Conservation (phyloP, 2,113 vertebrate genomes). For the Dasypus novemcinctus region DNA sequence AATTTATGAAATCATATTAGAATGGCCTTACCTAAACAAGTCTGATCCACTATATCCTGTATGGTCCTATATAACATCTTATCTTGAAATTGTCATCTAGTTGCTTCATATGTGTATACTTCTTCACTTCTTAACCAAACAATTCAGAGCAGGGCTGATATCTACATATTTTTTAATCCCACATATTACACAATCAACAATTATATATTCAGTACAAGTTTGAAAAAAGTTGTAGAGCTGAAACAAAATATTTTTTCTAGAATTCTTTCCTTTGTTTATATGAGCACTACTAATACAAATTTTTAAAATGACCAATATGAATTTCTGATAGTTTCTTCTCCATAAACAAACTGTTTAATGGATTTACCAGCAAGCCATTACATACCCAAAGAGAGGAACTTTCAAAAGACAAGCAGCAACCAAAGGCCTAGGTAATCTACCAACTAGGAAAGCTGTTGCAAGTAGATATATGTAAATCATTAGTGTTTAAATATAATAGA, state of each 20-base stretch:
- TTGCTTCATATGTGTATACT: neutral
- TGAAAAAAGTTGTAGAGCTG: neutral
- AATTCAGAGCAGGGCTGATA: neutral
- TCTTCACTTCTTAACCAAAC: neutral
- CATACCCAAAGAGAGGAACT: neutral
- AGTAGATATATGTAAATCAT: neutral
- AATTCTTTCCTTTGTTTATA: neutral
- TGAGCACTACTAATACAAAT: neutral
- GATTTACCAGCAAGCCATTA: conserved; percentile 2
- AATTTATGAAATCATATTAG: neutral
- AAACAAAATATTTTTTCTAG: neutral
- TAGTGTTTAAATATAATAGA: neutral
- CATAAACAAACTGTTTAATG: neutral
- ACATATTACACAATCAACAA: neutral
- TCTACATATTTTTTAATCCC: neutral
- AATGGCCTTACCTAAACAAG: neutral
- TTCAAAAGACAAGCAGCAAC: neutral
- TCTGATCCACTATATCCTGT: neutral
- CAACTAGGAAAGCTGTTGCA: neutral
- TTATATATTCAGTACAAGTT: neutral
- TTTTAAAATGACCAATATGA: neutral
- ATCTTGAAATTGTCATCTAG: neutral
- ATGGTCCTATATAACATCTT: neutral
- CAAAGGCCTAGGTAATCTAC: neutral
- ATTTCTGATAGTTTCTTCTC: neutral